Evolutionary conservation across 2,113 vertebrate genomes (phyloP), one percentile per base, ranked within the genome.

Genomic region (Lycaon pictus): DNA sequence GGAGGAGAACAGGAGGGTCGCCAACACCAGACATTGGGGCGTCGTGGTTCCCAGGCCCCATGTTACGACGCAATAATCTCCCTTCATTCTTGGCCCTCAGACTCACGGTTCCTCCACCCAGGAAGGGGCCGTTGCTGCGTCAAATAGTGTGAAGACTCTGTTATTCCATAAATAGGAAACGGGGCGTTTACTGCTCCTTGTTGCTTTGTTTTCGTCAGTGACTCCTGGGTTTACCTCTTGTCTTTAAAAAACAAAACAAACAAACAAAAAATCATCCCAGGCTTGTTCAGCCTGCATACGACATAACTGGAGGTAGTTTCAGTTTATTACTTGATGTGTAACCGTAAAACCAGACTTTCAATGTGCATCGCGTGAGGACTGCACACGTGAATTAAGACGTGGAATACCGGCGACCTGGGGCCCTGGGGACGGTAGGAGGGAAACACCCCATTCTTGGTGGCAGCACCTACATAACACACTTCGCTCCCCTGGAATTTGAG

Each of bases 161-260:
- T 86, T 93, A 93, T 65, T 80, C 90, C 63, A 77, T 97, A 95
- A 97, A 97, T 97, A 97, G 76, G 94, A 98, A 97, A 88, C 3
- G 25, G 97, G 80, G 63, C 12, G 35, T 96, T 86, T 80, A 87
- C 43, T 86, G 4, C 65, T 82, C n/a, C 53, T 85, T 74, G 96
- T 97, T 93, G 90, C 82, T 95, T 35, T 43, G 23, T 69, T 97
- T 97, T 97, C 85, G 71, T 96, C 71, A 25, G 69, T 5, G 83
- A 53, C 35, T 79, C 72, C 74, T 93, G 15, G 51, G 95, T 55
- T 71, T 71, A 53, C 23, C 35, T 93, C 43, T 37, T 15, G 93
- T 94, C 22, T 25, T 81, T 53, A 35, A 29, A 67, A 72, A 72
- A 72, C 37, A 72, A 10, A 35, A 71, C 22, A 32, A 51, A 85